Base-by-base conservation (phyloP, 1,140 invertebrate species). In the Papilio helenus region DNA sequence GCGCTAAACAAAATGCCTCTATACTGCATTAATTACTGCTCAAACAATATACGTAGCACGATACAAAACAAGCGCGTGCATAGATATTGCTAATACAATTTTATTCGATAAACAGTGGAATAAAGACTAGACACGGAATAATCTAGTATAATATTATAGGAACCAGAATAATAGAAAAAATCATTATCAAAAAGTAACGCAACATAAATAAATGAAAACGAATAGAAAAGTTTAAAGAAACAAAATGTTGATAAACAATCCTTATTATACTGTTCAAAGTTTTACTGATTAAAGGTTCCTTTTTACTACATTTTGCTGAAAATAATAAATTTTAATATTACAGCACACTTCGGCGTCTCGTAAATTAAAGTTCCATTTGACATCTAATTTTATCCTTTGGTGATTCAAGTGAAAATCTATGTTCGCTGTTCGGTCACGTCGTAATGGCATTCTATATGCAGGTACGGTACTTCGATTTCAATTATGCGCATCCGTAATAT, bases 401-500 rank as follows among this genome's bases (percentile, higher is more conserved):
- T 65, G 76, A 77, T 77, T 77, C 76, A 77, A 77, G 76, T 77
- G 76, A 77, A 77, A 77, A 77, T 77, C 76, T 77, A 77, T 77
- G 76, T 77, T 77, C 76, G 76, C 29, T 61, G 34, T 77, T 77
- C 76, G 76, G 55, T 77, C 76, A 77, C 76, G 76, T 77, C 16
- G 76, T 77, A 77, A 61, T 77, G 76, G 76, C 26, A 77, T 77
- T 77, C 65, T 77, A 77, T 77, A 77, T 77, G 76, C 76, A 77
- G 76, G 76, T 77, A 77, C n/a, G 76, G 76, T 77, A 61, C 76
- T 77, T 77, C 76, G 29, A 77, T 77, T 77, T 77, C 76, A 77
- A 77, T 77, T 77, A 77, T 77, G 76, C 76, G 76, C 76, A 77
- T 77, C 76, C 76, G 76, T 77, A 77, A 77, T 77, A 77, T 77